These are phyloP conservation scores for Parnassius orleans DNA, from an alignment of 2,888 invertebrate genomes.

Conservation along the genomic window DNA sequence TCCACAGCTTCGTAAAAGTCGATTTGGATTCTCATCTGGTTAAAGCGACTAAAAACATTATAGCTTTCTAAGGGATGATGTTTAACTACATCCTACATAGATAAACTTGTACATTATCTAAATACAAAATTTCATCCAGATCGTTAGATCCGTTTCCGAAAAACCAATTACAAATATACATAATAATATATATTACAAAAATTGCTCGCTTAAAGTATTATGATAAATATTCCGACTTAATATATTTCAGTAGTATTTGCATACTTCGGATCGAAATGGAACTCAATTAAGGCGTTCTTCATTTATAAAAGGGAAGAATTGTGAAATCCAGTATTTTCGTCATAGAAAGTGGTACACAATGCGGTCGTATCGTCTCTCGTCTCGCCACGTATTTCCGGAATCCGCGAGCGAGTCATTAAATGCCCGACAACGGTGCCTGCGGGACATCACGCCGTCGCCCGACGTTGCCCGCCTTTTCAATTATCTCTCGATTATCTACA, in stretches of 20 bases:
- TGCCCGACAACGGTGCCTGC: constrained; percentile 46
- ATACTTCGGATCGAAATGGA: constrained; percentile 25
- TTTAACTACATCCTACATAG: too few relatives aligned
- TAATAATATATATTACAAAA: too few relatives aligned
- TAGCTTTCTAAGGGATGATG: too few relatives aligned
- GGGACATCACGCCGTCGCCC: constrained; percentile 35
- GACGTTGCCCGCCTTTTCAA: constrained; percentile 48
- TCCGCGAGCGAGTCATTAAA: constrained; percentile 72
- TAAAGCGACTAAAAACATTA: too few relatives aligned
- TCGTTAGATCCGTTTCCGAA: too few relatives aligned
- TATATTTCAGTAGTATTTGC: constrained; percentile 26
- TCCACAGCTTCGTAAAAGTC: too few relatives aligned
- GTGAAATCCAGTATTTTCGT: constrained; percentile 73
- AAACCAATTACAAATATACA: too few relatives aligned
- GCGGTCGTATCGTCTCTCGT: constrained; percentile 70
- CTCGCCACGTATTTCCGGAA: constrained; percentile 75
- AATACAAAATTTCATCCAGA: too few relatives aligned
- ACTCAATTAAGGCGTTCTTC: constrained; percentile 37
- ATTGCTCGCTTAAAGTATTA: neutral
- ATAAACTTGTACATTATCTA: too few relatives aligned
- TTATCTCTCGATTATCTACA: constrained; percentile 67
- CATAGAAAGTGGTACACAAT: constrained; percentile 75
- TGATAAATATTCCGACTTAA: constrained; percentile 3
- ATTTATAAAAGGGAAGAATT: constrained; percentile 58
- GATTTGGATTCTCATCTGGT: too few relatives aligned